These are phyloP conservation scores for Epinephelus moara DNA, from an alignment of 2,113 vertebrate genomes.

Conservation along the genomic window DNA sequence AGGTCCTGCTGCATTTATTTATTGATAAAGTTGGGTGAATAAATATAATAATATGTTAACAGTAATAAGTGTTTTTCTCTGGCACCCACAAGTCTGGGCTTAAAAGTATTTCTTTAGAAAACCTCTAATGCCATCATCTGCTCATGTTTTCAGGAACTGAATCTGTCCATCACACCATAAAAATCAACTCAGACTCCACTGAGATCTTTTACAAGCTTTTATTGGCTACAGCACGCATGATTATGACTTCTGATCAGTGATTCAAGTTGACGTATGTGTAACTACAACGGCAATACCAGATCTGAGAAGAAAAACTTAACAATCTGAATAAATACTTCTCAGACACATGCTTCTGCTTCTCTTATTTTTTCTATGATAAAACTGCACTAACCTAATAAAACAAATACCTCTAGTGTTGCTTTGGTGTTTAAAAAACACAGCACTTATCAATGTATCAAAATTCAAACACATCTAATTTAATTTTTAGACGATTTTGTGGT, in stretches of 20 bases:
- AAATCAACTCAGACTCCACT: not conserved
- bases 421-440: not conserved
- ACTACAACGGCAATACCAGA: not conserved
- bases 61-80: not conserved
- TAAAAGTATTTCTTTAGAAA: not conserved
- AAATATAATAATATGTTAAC: not conserved
- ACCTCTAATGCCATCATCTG: constrained; percentile 1
- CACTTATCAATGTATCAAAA: not conserved
- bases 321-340: not conserved
- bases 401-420: not conserved
- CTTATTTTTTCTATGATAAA: not conserved
- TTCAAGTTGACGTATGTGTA: constrained; percentile 10
- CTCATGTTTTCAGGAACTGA: constrained; percentile 12
- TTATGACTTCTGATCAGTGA: not conserved
- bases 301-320: not conserved
- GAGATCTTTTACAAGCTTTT: constrained; percentile 12
- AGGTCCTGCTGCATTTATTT: not conserved
- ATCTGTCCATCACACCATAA: not conserved
- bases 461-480: not conserved
- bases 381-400: not conserved
- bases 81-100: not conserved
- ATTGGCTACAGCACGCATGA: not conserved
- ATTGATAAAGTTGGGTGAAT: not conserved
- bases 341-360: not conserved
- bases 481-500: not conserved